Evolutionary conservation across 2,888 invertebrate genomes (phyloP).

Genomic region (Aquatica leii): DNA sequence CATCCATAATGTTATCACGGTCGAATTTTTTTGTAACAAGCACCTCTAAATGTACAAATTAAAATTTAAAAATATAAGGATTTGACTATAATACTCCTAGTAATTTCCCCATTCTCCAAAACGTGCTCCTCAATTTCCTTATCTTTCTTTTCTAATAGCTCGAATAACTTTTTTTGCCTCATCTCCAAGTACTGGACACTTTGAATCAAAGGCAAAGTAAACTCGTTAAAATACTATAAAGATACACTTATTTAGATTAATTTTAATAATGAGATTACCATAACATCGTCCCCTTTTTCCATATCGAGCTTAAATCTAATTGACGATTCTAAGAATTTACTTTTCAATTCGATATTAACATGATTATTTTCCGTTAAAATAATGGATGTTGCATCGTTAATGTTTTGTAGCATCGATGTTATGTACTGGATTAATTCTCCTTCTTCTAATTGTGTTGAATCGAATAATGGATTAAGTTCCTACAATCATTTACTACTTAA

Average conservation of each 20-base stretch:
- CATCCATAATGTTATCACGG: slow-evolving; percentile 34
- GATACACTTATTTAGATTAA: neutral
- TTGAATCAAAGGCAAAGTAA: slow-evolving; percentile 57
- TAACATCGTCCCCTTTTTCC: slow-evolving; percentile 30
- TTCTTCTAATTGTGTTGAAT: slow-evolving; percentile 13
- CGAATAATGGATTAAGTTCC: slow-evolving; percentile 52
- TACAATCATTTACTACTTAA: slow-evolving; percentile 34
- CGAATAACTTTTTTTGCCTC: slow-evolving; percentile 60
- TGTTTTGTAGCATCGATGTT: slow-evolving; percentile 36
- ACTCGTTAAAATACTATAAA: slow-evolving; percentile 51
- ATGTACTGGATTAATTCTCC: slow-evolving; percentile 10
- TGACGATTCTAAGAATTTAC: slow-evolving; percentile 35
- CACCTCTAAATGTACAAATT: slow-evolving; percentile 45
- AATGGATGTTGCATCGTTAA: slow-evolving; percentile 32
- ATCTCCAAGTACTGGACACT: slow-evolving; percentile 61
- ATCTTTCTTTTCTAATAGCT: slow-evolving; percentile 64
- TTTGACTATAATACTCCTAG: slow-evolving; percentile 57
- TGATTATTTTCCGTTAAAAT: slow-evolving; percentile 30
- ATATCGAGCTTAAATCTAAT: slow-evolving; percentile 46
- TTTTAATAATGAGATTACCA: slow-evolving; percentile 28
- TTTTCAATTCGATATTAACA: slow-evolving; percentile 37
- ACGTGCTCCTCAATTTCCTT: slow-evolving; percentile 66
- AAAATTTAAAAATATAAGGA: neutral
- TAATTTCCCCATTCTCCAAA: slow-evolving; percentile 62
- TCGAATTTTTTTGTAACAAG: slow-evolving; percentile 55